Evolutionary conservation across 2,888 invertebrate genomes (phyloP).

Genomic region (Lutraria lutraria): DNA sequence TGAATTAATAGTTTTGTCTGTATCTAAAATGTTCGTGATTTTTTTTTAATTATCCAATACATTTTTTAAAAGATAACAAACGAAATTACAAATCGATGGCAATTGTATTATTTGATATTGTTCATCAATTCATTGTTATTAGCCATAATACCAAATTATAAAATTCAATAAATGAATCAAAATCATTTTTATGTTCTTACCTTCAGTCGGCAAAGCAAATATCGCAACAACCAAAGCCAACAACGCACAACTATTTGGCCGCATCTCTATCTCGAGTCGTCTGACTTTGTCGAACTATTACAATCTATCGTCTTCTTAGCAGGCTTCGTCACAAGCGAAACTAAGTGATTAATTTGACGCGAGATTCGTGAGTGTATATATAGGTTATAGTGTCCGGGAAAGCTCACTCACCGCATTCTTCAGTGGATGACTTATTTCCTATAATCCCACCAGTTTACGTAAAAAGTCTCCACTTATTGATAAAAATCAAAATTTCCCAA

Average conservation of each 20-base stretch:
- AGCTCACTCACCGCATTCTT: neutral
- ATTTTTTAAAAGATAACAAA: too few relatives aligned
- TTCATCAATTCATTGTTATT: too few relatives aligned
- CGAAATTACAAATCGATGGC: too few relatives aligned
- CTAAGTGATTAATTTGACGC: neutral
- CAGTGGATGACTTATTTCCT: constrained; percentile 5
- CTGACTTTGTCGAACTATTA: neutral
- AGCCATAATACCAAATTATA: too few relatives aligned
- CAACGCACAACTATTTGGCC: neutral
- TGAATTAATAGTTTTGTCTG: too few relatives aligned
- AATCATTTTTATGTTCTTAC: constrained; percentile 9
- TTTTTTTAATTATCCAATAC: too few relatives aligned
- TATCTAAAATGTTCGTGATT: too few relatives aligned
- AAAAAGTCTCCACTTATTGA: constrained; percentile 15
- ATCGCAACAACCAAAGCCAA: neutral
- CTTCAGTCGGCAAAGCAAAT: neutral
- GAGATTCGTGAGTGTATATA: neutral
- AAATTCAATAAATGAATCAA: neutral
- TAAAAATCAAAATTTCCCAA: neutral
- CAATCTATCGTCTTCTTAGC: neutral
- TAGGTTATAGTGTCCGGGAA: constrained; percentile 14
- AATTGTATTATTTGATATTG: too few relatives aligned
- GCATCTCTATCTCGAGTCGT: neutral
- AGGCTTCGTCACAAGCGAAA: neutral
- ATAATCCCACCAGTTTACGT: neutral